Percentiles rank a stretch among this genome's conserved stretches.
phyloP scores from a whole-genome alignment of 2,113 vertebrate species.

The Phainopepla nitens region DNA sequence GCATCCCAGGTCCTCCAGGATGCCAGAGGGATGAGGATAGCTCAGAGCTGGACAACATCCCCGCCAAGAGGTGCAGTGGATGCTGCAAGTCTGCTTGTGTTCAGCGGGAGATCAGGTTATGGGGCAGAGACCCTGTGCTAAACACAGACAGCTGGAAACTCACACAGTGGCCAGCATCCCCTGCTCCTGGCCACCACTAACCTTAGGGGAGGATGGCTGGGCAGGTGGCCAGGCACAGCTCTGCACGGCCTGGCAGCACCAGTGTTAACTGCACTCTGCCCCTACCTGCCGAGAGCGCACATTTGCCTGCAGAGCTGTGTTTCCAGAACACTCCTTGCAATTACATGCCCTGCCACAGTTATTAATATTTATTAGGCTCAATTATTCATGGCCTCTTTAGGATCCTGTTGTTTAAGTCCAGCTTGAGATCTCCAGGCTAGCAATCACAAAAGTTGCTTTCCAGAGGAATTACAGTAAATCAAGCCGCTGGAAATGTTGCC shows the following conservation, averaged over 20 bases:
- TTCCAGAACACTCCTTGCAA: conserved; percentile 59
- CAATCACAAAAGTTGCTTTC: conserved; percentile 58
- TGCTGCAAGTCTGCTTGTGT: background rate
- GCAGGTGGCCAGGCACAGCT: background rate
- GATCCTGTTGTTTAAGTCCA: conserved; percentile 62
- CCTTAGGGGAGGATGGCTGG: background rate
- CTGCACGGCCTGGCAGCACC: background rate
- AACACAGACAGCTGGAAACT: background rate
- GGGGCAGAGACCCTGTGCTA: background rate
- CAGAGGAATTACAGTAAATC: conserved; percentile 54
- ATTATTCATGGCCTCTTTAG: conserved; percentile 65
- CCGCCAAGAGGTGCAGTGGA: background rate
- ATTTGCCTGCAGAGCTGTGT: background rate
- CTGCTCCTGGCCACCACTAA: background rate
- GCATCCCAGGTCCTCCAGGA: background rate
- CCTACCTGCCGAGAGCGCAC: accelerated
- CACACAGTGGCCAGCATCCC: background rate
- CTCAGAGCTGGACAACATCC: background rate
- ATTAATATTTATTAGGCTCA: conserved; percentile 67
- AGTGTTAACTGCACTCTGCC: conserved; percentile 6
- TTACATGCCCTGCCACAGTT: conserved; percentile 53
- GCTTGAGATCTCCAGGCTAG: conserved; percentile 47
- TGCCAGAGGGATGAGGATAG: background rate
- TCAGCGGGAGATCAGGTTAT: background rate
- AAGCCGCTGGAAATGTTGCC: background rate